These are phyloP conservation scores for Cryptomyrus ogoouensis DNA, from an alignment of 2,113 vertebrate genomes.

Conservation along the genomic window DNA sequence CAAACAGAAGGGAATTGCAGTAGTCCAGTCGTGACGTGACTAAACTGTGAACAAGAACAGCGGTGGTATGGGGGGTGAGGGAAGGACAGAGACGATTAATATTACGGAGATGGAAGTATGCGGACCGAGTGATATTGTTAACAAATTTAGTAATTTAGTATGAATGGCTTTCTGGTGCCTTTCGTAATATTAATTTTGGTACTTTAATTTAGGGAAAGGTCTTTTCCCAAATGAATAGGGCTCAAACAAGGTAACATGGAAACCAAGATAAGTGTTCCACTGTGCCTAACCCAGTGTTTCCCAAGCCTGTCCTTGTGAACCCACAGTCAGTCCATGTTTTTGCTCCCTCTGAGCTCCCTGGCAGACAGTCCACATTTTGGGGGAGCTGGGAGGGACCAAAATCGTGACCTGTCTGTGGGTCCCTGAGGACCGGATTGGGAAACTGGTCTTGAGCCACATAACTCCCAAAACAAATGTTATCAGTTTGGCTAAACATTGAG, in stretches of 20 bases:
- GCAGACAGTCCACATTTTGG: neutral
- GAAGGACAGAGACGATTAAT: no score
- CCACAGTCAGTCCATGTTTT: neutral
- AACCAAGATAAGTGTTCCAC: neutral
- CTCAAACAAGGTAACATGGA: neutral
- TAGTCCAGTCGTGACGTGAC: no score
- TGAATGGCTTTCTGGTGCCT: neutral
- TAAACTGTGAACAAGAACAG: no score
- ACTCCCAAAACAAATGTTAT: neutral
- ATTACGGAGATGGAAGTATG: no score
- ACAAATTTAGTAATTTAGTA: neutral
- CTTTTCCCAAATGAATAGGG: neutral
- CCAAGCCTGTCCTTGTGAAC: neutral
- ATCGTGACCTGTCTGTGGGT: neutral
- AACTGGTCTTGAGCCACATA: neutral
- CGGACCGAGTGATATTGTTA: no score
- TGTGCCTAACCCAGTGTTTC: neutral
- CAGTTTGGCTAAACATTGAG: neutral
- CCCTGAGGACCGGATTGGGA: neutral
- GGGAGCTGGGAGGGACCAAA: neutral
- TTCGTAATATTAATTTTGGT: neutral
- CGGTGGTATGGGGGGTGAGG: no score
- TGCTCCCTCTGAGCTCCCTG: neutral
- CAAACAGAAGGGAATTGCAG: no score
- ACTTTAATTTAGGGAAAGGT: neutral